Evolutionary conservation across 2,797 vertebrate species (phyloP).

Genomic region (Syncerus caffer): DNA sequence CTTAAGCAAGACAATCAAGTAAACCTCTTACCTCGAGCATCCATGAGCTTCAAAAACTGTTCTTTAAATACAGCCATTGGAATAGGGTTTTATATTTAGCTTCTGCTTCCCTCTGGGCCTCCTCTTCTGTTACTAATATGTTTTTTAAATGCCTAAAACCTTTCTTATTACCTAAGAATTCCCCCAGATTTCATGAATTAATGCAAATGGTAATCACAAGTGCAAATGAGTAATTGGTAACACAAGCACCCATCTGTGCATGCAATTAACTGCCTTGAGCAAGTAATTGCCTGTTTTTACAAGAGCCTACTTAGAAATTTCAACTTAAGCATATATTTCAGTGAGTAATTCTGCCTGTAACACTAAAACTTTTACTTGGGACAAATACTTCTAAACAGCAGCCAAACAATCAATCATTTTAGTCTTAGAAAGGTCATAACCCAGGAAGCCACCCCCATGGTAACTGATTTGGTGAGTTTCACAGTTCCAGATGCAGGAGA

Average conservation of each 20-base stretch:
- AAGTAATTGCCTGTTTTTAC: constrained; percentile 66
- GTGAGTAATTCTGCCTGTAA: constrained; percentile 52
- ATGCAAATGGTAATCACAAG: constrained; percentile 63
- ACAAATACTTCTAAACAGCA: constrained; percentile 32
- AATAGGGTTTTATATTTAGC: constrained; percentile 9
- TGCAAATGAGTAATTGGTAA: constrained; percentile 52
- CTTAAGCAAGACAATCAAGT: not conserved
- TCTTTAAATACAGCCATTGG: not conserved
- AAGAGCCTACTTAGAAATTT: constrained; percentile 51
- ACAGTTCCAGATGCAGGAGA: not conserved
- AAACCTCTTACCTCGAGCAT: not conserved
- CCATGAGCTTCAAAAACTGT: not conserved
- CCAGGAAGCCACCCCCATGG: not conserved
- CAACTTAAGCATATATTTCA: constrained; percentile 27
- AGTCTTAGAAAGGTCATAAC: not conserved
- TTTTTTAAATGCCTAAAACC: constrained; percentile 30
- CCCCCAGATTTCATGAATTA: constrained; percentile 48
- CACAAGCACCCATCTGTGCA: constrained; percentile 55
- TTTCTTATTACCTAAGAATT: constrained; percentile 61
- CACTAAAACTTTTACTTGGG: constrained; percentile 36
- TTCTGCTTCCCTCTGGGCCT: not conserved
- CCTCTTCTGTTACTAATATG: not conserved
- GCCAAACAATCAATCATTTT: constrained; percentile 5
- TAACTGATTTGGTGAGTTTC: not conserved
- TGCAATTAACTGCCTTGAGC: constrained; percentile 53